These are phyloP conservation scores for Vultur gryphus DNA, from an alignment of 2,797 vertebrate species.

Conservation along the genomic window DNA sequence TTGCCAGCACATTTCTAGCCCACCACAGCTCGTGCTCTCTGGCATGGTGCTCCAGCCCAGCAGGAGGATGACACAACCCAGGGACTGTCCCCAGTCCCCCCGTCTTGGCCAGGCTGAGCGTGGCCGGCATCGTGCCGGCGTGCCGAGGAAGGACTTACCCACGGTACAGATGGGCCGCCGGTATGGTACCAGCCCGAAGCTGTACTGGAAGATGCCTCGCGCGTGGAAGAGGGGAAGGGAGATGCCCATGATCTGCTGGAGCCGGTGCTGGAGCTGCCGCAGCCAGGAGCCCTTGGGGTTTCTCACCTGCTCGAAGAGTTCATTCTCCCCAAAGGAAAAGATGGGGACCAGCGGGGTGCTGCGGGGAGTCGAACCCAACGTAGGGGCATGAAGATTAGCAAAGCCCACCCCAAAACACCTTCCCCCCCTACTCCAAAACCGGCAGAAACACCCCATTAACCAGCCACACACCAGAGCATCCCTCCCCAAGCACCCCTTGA, in stretches of 20 bases:
- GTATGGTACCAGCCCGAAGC: slow-evolving; percentile 88
- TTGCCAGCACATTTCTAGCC: not conserved
- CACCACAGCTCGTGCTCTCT: not conserved
- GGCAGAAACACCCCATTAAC: not conserved
- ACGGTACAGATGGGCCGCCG: slow-evolving; percentile 85
- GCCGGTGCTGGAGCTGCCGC: slow-evolving; percentile 77
- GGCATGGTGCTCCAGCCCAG: not conserved
- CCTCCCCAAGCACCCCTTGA: not conserved
- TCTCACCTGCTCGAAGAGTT: slow-evolving; percentile 85
- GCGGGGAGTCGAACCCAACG: not conserved
- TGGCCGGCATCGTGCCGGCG: rapidly evolving
- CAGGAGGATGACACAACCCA: not conserved
- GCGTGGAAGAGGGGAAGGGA: slow-evolving; percentile 91
- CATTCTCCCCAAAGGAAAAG: slow-evolving; percentile 96
- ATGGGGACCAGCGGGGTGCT: slow-evolving; percentile 86
- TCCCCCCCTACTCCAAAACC: not conserved
- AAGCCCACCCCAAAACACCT: not conserved
- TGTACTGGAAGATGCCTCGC: slow-evolving; percentile 92
- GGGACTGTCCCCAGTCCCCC: no score
- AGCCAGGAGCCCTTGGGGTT: slow-evolving; percentile 86
- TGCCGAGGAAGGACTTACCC: slow-evolving; percentile 74
- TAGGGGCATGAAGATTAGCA: not conserved
- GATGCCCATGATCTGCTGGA: slow-evolving; percentile 87
- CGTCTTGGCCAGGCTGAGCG: not conserved
- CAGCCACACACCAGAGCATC: rapidly evolving